These are phyloP conservation scores for Rhinoptilus africanus DNA, from an alignment of 2,113 vertebrate species.

Conservation along the genomic window DNA sequence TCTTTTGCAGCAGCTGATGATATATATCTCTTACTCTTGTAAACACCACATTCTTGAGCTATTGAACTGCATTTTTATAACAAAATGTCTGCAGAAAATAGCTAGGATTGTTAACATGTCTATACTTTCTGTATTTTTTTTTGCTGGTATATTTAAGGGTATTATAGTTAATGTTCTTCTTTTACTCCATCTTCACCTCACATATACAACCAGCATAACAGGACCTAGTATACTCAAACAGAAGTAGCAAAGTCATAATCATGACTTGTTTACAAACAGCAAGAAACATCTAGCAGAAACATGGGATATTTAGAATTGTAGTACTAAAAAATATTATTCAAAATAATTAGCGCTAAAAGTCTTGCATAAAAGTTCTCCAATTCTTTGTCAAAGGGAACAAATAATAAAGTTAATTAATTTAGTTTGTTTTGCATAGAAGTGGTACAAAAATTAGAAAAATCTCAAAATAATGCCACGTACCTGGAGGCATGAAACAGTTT, in stretches of 20 bases:
- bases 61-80: not conserved
- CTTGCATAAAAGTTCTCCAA: accelerated
- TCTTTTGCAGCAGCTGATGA: not conserved
- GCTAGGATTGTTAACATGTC: not conserved
- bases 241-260: not conserved
- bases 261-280: not conserved
- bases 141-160: not conserved
- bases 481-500: not conserved
- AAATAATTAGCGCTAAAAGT: not conserved
- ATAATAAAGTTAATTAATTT: not conserved
- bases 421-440: not conserved
- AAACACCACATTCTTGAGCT: not conserved
- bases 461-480: not conserved
- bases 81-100: not conserved
- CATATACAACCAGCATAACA: not conserved
- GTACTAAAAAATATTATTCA: not conserved
- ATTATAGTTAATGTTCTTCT: not conserved
- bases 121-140: not conserved
- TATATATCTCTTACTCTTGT: not conserved
- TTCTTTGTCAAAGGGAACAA: not conserved
- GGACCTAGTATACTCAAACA: not conserved
- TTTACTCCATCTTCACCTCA: not conserved
- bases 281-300: not conserved
- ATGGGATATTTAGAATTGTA: not conserved
- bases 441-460: not conserved